These are phyloP conservation scores for Diorhabda elongata DNA, from an alignment of 1,140 invertebrate species.

Conservation along the genomic window DNA sequence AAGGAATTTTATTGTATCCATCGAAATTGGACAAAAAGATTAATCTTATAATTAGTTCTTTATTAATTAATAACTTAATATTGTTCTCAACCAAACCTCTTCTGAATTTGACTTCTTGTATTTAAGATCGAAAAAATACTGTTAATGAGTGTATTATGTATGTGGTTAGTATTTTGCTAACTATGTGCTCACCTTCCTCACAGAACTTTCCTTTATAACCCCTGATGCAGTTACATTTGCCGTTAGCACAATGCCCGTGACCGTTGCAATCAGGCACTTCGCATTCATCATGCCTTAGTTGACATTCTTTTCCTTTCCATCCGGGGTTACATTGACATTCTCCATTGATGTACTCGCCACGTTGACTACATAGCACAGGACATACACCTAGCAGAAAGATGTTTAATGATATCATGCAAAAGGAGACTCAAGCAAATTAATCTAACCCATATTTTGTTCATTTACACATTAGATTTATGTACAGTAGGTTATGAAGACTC, in stretches of 20 bases:
- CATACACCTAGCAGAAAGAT: conserved; percentile 71
- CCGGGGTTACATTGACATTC: conserved; percentile 95
- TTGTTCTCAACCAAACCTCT: no score
- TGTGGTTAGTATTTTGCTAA: no score
- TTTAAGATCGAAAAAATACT: no score
- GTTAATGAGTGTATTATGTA: no score
- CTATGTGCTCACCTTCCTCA: conserved; percentile 62
- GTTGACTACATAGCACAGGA: conserved; percentile 90
- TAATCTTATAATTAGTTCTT: no score
- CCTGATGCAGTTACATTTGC: conserved; percentile 87
- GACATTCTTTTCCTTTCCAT: conserved; percentile 96
- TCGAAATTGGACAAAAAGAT: no score
- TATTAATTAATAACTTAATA: no score
- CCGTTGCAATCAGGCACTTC: conserved; percentile 93
- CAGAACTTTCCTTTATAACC: conserved; percentile 92
- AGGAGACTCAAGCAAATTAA: conserved; percentile 11
- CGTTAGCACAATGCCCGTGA: conserved; percentile 91
- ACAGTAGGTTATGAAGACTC: no score
- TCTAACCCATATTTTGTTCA: no score
- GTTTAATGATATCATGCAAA: conserved; percentile 30
- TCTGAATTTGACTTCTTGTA: no score
- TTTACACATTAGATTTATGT: no score
- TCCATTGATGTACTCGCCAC: conserved; percentile 94
- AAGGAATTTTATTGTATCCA: no score
- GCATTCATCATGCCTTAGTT: conserved; percentile 86